These are phyloP conservation scores for Lymantria dispar DNA, from an alignment of 2,888 invertebrate genomes.

Conservation along the genomic window DNA sequence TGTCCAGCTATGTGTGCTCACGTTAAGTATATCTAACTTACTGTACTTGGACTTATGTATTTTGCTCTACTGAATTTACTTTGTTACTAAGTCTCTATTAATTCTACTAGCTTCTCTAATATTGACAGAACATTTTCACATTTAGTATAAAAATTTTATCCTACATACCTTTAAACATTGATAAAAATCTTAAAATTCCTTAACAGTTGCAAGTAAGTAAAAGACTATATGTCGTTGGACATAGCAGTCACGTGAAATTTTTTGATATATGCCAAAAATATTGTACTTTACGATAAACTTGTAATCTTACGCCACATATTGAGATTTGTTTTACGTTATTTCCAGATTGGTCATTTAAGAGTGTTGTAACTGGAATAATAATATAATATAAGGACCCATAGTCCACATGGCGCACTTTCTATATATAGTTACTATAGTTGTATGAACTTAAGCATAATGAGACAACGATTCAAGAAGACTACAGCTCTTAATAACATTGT, in stretches of 20 bases:
- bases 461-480: slow-evolving; percentile 77
- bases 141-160: no score
- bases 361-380: slow-evolving; percentile 74
- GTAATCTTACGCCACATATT: slow-evolving; percentile 26
- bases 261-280: slow-evolving; percentile 31
- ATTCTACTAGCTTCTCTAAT: slow-evolving; percentile 16
- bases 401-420: slow-evolving; percentile 47
- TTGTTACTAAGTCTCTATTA: slow-evolving; percentile 28
- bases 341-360: slow-evolving; percentile 82
- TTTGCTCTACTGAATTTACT: slow-evolving; percentile 20
- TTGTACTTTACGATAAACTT: slow-evolving; percentile 26
- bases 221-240: slow-evolving; percentile 16
- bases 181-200: neutral
- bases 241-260: slow-evolving; percentile 14
- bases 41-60: slow-evolving; percentile 29
- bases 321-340: slow-evolving; percentile 49
- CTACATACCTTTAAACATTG: no score
- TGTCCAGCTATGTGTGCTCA: slow-evolving; percentile 37
- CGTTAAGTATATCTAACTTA: slow-evolving; percentile 23
- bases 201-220: slow-evolving; percentile 4
- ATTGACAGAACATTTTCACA: neutral
- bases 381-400: slow-evolving; percentile 51
- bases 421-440: slow-evolving; percentile 42
- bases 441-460: slow-evolving; percentile 53
- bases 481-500: slow-evolving; percentile 38